Conservation (phyloP, 2,797 vertebrate species). For the Falco columbarius region DNA sequence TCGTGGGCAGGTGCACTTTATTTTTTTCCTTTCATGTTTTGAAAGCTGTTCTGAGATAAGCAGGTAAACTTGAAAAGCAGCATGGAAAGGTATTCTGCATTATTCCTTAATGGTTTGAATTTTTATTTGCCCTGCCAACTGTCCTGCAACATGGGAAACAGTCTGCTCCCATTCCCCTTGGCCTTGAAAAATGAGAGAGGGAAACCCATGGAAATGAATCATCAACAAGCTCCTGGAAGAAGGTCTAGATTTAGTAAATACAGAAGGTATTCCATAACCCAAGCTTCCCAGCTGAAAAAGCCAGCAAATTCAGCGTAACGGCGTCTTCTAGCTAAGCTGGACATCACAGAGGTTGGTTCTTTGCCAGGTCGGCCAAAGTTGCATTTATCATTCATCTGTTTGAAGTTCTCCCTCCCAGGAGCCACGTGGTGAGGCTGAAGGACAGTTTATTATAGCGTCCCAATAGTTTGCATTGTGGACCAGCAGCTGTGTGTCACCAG, state of each 20-base stretch:
- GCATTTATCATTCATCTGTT: background rate
- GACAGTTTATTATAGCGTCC: slow-evolving; percentile 22
- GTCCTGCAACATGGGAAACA: background rate
- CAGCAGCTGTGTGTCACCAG: slow-evolving; percentile 59
- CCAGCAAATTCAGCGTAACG: background rate
- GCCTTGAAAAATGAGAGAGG: slow-evolving; percentile 25
- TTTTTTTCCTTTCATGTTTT: background rate
- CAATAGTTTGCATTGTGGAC: background rate
- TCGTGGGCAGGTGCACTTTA: background rate
- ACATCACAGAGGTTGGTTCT: background rate
- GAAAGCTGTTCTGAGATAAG: background rate
- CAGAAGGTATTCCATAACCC: background rate
- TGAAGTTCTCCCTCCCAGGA: background rate
- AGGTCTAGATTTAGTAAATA: background rate
- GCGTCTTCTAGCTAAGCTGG: background rate
- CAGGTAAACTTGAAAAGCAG: background rate
- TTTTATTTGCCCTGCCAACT: background rate
- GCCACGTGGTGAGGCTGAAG: slow-evolving; percentile 30
- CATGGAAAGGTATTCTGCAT: background rate
- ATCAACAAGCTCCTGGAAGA: slow-evolving; percentile 21
- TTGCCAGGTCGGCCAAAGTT: background rate
- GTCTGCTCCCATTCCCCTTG: background rate
- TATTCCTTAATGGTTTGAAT: background rate
- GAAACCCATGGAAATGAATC: slow-evolving; percentile 51
- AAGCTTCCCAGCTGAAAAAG: background rate